Evolutionary conservation across 2,888 invertebrate genomes (phyloP).

Genomic region (Cantharis nigra): DNA sequence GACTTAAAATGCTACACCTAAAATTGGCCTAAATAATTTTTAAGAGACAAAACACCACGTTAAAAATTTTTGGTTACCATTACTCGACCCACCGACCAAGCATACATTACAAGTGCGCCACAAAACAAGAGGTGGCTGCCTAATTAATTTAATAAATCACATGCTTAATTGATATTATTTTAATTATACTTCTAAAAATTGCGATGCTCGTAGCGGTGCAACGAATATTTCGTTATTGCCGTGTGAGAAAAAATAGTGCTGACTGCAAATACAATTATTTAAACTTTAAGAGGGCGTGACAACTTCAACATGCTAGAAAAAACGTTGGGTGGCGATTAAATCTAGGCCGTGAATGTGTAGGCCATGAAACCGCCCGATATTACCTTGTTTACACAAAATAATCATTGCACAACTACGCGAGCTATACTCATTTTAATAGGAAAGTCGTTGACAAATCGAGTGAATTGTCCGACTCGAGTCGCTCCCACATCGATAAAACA

Average conservation of each 20-base stretch:
- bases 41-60: not conserved
- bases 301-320: not conserved
- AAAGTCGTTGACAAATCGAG: not conserved
- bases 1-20: constrained; percentile 9
- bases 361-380: not conserved
- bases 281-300: not conserved
- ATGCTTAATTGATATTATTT: constrained; percentile 19
- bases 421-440: not conserved
- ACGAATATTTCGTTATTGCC: constrained; percentile 9
- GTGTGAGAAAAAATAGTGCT: not conserved
- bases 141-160: constrained; percentile 18
- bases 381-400: not conserved
- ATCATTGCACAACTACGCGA: constrained; percentile 25
- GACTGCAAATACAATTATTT: not conserved
- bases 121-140: constrained; percentile 6
- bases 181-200: constrained; percentile 19
- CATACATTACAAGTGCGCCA: not conserved
- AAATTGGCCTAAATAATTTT: constrained; percentile 1
- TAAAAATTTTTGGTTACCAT: not conserved
- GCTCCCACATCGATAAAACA: constrained; percentile 3
- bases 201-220: constrained; percentile 21
- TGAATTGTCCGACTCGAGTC: not conserved
- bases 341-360: constrained; percentile 1
- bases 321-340: not conserved
- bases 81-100: not conserved